These are phyloP conservation scores for Apamea anceps DNA, from an alignment of 2,888 invertebrate species.

Conservation along the genomic window DNA sequence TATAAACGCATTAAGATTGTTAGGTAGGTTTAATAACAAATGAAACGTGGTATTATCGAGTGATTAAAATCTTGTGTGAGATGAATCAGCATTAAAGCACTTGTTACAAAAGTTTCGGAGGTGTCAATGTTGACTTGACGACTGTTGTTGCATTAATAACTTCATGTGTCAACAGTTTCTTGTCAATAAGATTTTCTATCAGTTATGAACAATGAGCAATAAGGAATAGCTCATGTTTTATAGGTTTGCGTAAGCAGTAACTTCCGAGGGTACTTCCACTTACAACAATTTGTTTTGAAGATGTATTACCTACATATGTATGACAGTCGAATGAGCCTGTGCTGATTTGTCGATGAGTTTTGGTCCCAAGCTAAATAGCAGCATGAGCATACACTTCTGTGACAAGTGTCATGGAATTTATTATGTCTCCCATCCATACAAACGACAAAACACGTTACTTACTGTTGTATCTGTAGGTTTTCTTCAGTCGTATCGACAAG, in stretches of 20 bases:
- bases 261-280: slow-evolving; percentile 42
- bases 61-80: too few species aligned
- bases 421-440: neutral
- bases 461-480: neutral
- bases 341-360: neutral
- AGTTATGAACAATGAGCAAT: slow-evolving; percentile 57
- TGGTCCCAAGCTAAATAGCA: neutral
- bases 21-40: slow-evolving; percentile 20
- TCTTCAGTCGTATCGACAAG: neutral
- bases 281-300: slow-evolving; percentile 4
- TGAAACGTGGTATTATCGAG: slow-evolving; percentile 10
- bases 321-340: neutral
- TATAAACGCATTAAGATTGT: slow-evolving; percentile 30
- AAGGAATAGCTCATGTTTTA: slow-evolving; percentile 56
- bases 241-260: slow-evolving; percentile 43
- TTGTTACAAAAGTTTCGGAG: neutral
- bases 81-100: too few species aligned
- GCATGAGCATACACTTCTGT: neutral
- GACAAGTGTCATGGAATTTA: neutral
- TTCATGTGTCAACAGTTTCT: slow-evolving; percentile 73
- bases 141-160: slow-evolving; percentile 56
- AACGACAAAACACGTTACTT: neutral
- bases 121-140: slow-evolving; percentile 7
- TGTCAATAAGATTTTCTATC: slow-evolving; percentile 44
- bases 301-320: slow-evolving; percentile 1